These are phyloP conservation scores for Vanacampus margaritifer DNA, from an alignment of 2,113 vertebrate species.

Conservation along the genomic window DNA sequence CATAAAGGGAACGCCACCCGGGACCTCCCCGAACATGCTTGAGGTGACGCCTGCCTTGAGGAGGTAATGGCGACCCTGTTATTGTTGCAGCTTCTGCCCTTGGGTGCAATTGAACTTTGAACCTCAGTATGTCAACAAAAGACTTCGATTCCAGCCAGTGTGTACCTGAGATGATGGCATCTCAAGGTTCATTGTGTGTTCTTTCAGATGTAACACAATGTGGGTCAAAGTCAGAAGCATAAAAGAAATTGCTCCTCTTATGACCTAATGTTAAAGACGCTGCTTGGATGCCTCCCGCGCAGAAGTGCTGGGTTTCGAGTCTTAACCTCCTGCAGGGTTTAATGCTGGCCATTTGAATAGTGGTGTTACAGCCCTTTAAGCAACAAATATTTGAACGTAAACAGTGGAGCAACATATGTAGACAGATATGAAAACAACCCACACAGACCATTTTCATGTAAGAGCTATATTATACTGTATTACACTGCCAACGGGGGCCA, in stretches of 20 bases:
- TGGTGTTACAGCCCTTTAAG: not conserved
- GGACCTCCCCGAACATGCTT: slow-evolving; percentile 2
- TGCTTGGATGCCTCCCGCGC: slow-evolving; percentile 28
- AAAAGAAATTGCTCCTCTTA: not conserved
- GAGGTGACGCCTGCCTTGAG: slow-evolving; percentile 3
- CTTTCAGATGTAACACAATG: not conserved
- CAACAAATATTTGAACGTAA: not conserved
- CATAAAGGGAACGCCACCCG: slow-evolving; percentile 17
- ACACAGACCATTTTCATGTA: not conserved
- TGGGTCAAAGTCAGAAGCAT: not conserved
- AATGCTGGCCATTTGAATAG: not conserved
- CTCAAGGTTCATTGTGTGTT: not conserved
- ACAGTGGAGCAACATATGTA: not conserved
- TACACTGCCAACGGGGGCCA: no score
- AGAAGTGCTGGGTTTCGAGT: not conserved
- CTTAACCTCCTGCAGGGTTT: not conserved
- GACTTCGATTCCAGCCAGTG: not conserved
- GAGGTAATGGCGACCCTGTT: slow-evolving; percentile 9
- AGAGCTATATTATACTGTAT: not conserved
- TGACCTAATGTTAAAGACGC: no score
- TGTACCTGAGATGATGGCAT: not conserved
- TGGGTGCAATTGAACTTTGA: slow-evolving; percentile 33
- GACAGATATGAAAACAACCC: not conserved
- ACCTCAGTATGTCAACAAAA: slow-evolving; percentile 6
- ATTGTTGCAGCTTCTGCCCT: slow-evolving; percentile 5